A percentile compares a stretch with the other conserved stretches of the same genome.
Evolutionary conservation across 2,797 vertebrate genomes (phyloP).

Genomic region (Clarias fuscus): DNA sequence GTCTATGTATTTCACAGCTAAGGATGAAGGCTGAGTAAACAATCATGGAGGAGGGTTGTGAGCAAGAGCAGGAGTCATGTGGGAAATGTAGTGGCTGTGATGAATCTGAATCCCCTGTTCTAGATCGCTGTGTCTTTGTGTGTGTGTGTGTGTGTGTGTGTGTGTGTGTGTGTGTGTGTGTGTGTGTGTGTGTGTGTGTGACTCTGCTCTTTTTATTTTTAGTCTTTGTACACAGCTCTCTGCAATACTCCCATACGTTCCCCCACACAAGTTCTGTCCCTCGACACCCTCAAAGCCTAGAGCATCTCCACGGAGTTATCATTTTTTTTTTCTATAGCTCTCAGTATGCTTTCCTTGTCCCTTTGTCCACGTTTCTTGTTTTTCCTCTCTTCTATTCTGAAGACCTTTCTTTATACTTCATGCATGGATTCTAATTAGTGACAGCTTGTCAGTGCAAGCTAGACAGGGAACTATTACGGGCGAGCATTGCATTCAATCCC

Average conservation of each 20-base stretch:
- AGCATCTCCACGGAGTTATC: slow-evolving; percentile 25
- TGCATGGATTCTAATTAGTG: neutral
- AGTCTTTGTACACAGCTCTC: slow-evolving; percentile 40
- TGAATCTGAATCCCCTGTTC: slow-evolving; percentile 54
- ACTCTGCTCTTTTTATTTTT: slow-evolving; percentile 53
- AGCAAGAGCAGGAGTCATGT: slow-evolving; percentile 46
- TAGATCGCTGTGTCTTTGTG: slow-evolving; percentile 29
- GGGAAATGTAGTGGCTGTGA: slow-evolving; percentile 52
- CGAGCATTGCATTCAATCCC: neutral
- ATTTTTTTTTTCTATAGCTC: neutral
- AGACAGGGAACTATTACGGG: neutral
- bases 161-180: slow-evolving; percentile 17
- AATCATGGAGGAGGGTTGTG: slow-evolving; percentile 40
- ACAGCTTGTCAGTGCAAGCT: neutral
- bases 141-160: slow-evolving; percentile 19
- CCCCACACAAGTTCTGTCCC: slow-evolving; percentile 38
- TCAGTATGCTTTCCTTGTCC: neutral
- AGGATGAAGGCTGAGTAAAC: slow-evolving; percentile 43
- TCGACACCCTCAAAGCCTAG: slow-evolving; percentile 14
- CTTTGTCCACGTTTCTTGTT: neutral
- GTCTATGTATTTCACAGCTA: slow-evolving; percentile 33
- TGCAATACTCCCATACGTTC: slow-evolving; percentile 45
- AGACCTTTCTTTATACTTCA: neutral
- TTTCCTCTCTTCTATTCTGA: neutral
- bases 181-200: neutral